These are phyloP conservation scores for Chrysolina americana DNA, from an alignment of 2,888 invertebrate genomes.

Conservation along the genomic window DNA sequence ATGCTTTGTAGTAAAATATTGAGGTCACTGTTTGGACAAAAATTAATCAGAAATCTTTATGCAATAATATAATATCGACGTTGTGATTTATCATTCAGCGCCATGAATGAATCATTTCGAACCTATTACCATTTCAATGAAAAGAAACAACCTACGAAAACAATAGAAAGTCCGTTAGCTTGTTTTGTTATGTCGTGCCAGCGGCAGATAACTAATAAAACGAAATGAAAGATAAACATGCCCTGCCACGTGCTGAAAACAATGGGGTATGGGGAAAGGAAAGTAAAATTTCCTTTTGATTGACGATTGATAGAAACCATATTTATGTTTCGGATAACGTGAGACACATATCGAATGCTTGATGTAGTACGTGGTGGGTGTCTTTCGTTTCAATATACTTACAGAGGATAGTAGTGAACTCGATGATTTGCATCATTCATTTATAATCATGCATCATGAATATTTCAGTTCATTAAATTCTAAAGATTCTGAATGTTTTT, in stretches of 20 bases:
- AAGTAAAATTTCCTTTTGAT: slow-evolving; percentile 18
- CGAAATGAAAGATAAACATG: slow-evolving; percentile 40
- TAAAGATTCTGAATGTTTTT: no score
- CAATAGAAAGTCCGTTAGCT: slow-evolving; percentile 34
- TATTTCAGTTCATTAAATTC: no score
- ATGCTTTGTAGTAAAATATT: background rate
- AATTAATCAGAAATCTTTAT: slow-evolving; percentile 12
- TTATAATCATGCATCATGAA: no score
- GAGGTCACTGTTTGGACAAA: slow-evolving; percentile 8
- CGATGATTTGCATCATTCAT: no score
- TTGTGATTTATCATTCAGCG: slow-evolving; percentile 12
- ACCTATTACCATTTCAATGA: slow-evolving; percentile 40
- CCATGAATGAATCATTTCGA: slow-evolving; percentile 35
- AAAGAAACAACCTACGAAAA: slow-evolving; percentile 35
- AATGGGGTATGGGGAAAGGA: slow-evolving; percentile 30
- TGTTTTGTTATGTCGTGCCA: slow-evolving; percentile 30
- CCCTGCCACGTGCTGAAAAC: slow-evolving; percentile 49
- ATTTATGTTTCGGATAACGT: background rate
- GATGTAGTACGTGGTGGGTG: background rate
- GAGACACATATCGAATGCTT: background rate
- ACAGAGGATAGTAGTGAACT: no score
- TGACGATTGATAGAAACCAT: background rate
- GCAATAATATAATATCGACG: background rate
- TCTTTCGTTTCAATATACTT: no score
- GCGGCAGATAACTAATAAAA: slow-evolving; percentile 42